Conservation (phyloP, 2,888 invertebrate species). For the Noctua fimbriata region DNA sequence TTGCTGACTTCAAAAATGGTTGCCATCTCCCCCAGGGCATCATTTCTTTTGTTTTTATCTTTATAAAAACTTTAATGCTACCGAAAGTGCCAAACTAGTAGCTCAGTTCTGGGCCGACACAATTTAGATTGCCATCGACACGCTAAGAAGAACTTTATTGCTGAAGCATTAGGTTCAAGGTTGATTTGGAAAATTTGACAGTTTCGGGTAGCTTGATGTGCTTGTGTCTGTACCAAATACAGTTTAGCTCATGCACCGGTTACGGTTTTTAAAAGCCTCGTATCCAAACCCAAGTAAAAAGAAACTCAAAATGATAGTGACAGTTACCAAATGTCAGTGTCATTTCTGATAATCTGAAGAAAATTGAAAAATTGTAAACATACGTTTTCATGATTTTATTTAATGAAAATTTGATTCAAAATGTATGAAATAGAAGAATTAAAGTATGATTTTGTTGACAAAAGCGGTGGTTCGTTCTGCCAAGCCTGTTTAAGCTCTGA, state of each 20-base stretch:
- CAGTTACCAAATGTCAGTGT: background rate
- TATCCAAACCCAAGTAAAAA: background rate
- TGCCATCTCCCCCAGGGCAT: too few relatives aligned
- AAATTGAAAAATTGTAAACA: constrained; percentile 38
- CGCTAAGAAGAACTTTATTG: too few relatives aligned
- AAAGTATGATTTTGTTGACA: constrained; percentile 14
- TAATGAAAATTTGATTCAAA: background rate
- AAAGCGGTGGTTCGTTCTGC: constrained; percentile 23
- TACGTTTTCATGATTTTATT: background rate
- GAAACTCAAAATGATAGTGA: background rate
- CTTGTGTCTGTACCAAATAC: too few relatives aligned
- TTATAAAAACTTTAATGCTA: too few relatives aligned
- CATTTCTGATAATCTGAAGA: background rate
- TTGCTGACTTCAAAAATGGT: too few relatives aligned
- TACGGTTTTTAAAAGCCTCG: constrained; percentile 8
- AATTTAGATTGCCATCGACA: too few relatives aligned
- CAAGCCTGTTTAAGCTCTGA: constrained; percentile 53
- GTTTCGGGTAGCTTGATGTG: too few relatives aligned
- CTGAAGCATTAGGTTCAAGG: too few relatives aligned
- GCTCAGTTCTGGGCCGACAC: too few relatives aligned
- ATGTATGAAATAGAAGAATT: constrained; percentile 34
- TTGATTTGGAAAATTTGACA: too few relatives aligned
- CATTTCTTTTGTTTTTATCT: too few relatives aligned
- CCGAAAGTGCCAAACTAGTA: too few relatives aligned
- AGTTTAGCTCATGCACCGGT: background rate